Evolutionary conservation across 1,140 invertebrate genomes (phyloP).

Genomic region (Drosophila serrata): DNA sequence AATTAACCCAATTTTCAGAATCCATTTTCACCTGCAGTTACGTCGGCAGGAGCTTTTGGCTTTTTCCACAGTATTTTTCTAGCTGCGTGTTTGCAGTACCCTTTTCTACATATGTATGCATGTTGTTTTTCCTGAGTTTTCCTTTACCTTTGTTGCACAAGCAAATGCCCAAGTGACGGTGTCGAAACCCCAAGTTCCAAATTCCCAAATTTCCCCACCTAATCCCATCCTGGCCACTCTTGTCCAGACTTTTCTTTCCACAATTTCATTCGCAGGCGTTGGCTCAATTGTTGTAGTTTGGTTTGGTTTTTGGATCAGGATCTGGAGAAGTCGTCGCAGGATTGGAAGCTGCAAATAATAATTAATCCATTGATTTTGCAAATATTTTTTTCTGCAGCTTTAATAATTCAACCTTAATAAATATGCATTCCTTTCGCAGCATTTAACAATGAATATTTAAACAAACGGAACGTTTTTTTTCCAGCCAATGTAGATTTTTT

Average conservation of each 20-base stretch:
- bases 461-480: conserved; percentile 39
- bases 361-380: conserved; percentile 75
- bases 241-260: conserved; percentile 37
- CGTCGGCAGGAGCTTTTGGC: conserved; percentile 42
- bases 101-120: conserved; percentile 12
- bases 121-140: conserved; percentile 36
- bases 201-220: conserved; percentile 35
- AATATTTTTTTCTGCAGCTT: conserved; percentile 63
- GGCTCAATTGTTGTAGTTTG: conserved; percentile 72
- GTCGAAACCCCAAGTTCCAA: conserved; percentile 40
- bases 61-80: conserved; percentile 50
- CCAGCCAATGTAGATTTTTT: conserved; percentile 18
- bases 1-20: conserved; percentile 84
- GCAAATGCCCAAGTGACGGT: conserved; percentile 44
- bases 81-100: conserved; percentile 47
- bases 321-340: conserved; percentile 16
- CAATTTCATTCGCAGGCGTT: conserved; percentile 61
- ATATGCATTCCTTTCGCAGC: conserved; percentile 47
- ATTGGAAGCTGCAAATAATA: conserved; percentile 49
- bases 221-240: conserved; percentile 51
- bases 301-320: conserved; percentile 70
- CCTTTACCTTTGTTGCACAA: conserved; percentile 20
- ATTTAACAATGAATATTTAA: conserved; percentile 58
- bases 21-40: conserved; percentile 79
- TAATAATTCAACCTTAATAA: conserved; percentile 69